Evolutionary conservation across 2,797 vertebrate genomes (phyloP).

Genomic region (Graptemys geographica): DNA sequence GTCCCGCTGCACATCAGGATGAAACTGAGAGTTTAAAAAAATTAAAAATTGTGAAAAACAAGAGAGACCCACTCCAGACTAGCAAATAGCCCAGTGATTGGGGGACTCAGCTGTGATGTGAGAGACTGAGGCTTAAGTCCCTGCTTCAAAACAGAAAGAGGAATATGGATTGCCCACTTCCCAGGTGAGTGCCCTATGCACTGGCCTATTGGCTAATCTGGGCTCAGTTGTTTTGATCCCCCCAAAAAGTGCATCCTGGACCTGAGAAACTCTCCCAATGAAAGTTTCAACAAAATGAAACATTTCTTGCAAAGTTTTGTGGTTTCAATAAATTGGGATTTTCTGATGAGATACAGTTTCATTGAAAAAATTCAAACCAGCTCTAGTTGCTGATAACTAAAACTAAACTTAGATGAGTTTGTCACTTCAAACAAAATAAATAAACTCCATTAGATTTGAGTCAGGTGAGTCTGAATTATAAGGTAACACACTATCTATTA

Average conservation of each 20-base stretch:
- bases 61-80: background rate
- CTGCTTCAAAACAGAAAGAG: background rate
- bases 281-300: background rate
- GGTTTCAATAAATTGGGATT: background rate
- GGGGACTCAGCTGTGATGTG: background rate
- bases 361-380: background rate
- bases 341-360: background rate
- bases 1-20: background rate
- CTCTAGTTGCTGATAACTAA: background rate
- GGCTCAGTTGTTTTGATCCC: background rate
- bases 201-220: background rate
- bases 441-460: conserved; percentile 1
- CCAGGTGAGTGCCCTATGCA: background rate
- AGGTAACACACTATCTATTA: background rate
- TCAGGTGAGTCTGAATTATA: conserved; percentile 34
- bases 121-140: background rate
- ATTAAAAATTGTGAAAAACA: background rate
- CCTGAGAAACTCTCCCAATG: background rate
- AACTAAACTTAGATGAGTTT: background rate
- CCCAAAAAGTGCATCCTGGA: background rate
- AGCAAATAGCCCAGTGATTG: background rate
- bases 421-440: background rate
- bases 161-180: background rate
- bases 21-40: background rate
- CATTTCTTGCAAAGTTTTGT: background rate